Percentiles rank a stretch among this genome's conserved stretches.
Conservation (phyloP, 1,140 invertebrate species). For the Bombus waltoni region DNA sequence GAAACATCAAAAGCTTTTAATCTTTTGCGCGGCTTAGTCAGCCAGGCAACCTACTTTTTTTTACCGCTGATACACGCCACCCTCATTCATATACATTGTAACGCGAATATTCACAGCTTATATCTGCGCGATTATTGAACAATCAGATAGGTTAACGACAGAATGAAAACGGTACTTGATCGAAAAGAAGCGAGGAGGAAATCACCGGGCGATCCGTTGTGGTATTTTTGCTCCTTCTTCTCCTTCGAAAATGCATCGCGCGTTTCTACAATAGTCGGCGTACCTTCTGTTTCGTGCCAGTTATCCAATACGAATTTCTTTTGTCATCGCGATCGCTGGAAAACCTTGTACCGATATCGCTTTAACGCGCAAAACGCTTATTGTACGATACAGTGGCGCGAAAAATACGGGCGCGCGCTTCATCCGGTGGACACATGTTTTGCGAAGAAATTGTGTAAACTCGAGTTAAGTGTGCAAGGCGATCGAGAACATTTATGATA, state of each 20-base stretch:
- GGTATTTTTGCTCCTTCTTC: constrained; percentile 35
- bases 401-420: background rate
- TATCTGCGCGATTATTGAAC: constrained; percentile 65
- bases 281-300: constrained; percentile 23
- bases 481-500: constrained; percentile 59
- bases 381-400: background rate
- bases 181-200: constrained; percentile 2
- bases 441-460: constrained; percentile 16
- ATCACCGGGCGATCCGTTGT: constrained; percentile 17
- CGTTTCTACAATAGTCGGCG: background rate
- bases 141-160: constrained; percentile 64
- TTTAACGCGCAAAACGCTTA: background rate
- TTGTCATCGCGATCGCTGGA: constrained; percentile 11
- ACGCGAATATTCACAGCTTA: constrained; percentile 59
- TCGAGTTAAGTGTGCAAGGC: background rate
- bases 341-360: background rate
- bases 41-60: constrained; percentile 66
- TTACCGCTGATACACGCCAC: constrained; percentile 63
- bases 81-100: constrained; percentile 64
- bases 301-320: constrained; percentile 24
- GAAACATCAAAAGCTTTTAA: constrained; percentile 69
- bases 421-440: constrained; percentile 2
- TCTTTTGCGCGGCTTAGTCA: constrained; percentile 59
- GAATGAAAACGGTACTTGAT: constrained; percentile 46
- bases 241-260: background rate